phyloP scores from a whole-genome alignment of 2,113 vertebrate genomes.

The Percina caprodes region DNA sequence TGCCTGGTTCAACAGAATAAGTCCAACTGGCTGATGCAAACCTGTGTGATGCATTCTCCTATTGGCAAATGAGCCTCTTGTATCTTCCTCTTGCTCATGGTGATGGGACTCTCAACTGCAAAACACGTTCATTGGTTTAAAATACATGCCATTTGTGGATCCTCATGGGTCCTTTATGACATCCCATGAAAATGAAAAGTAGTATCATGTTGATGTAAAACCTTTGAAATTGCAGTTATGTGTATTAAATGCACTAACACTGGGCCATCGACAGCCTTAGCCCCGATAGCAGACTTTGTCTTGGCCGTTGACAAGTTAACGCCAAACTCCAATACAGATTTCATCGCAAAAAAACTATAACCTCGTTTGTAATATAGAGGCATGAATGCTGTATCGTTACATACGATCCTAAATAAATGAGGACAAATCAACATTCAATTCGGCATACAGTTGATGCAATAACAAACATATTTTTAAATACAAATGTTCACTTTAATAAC shows the following conservation, averaged over 20 bases:
- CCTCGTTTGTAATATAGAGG: background rate
- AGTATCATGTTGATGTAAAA: background rate
- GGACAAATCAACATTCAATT: background rate
- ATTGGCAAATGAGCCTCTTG: constrained; percentile 74
- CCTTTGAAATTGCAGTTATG: too few species aligned
- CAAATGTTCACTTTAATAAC: background rate
- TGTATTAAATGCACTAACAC: background rate
- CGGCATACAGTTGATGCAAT: background rate
- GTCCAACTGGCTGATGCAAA: constrained; percentile 66
- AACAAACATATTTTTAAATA: accelerated
- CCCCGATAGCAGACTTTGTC: too few species aligned
- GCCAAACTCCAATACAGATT: background rate
- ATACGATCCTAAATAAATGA: background rate
- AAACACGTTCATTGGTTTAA: background rate
- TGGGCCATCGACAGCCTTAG: too few species aligned
- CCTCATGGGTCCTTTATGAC: background rate
- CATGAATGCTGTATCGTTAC: accelerated
- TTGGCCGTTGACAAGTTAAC: background rate
- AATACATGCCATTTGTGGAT: background rate
- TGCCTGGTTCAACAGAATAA: background rate
- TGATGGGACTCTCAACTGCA: background rate
- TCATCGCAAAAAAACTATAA: background rate
- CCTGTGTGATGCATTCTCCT: constrained; percentile 88
- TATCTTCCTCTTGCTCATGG: constrained; percentile 84
- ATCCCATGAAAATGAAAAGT: background rate